Conservation (phyloP, 92 coral and sea anemone species). For the Diadumene lineata region DNA sequence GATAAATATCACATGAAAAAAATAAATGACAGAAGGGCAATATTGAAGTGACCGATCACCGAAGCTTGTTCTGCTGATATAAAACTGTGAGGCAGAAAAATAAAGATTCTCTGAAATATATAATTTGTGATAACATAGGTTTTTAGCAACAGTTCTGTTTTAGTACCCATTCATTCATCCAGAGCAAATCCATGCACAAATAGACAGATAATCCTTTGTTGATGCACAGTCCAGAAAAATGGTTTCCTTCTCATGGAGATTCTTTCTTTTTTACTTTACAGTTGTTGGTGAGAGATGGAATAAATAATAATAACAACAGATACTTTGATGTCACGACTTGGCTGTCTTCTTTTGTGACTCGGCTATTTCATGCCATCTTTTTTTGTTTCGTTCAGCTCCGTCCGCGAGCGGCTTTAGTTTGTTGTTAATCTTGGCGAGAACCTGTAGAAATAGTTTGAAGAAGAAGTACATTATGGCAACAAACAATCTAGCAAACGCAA, state of each 20-base stretch:
- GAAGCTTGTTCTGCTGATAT: no score
- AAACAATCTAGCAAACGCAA: neutral
- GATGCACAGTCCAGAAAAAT: no score
- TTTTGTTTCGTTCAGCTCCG: slow-evolving; percentile 89
- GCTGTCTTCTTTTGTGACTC: slow-evolving; percentile 14
- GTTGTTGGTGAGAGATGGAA: slow-evolving; percentile 10
- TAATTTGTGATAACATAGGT: no score
- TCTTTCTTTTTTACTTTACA: neutral
- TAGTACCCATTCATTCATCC: no score
- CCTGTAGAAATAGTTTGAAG: slow-evolving; percentile 34
- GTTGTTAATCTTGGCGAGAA: slow-evolving; percentile 77
- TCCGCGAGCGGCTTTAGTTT: slow-evolving; percentile 74
- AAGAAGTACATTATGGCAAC: neutral
- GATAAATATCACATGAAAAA: no score
- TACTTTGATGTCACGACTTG: slow-evolving; percentile 30
- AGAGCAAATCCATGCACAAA: neutral
- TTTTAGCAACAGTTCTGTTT: neutral
- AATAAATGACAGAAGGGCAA: no score
- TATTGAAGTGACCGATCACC: no score
- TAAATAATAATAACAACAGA: slow-evolving; percentile 5
- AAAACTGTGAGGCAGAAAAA: neutral
- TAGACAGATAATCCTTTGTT: no score
- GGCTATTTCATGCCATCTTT: slow-evolving; percentile 83
- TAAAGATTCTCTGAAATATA: no score
- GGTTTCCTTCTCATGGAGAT: no score